Evolutionary conservation across 2,797 vertebrate genomes (phyloP).

Genomic region (Crocodylus rhombifer): DNA sequence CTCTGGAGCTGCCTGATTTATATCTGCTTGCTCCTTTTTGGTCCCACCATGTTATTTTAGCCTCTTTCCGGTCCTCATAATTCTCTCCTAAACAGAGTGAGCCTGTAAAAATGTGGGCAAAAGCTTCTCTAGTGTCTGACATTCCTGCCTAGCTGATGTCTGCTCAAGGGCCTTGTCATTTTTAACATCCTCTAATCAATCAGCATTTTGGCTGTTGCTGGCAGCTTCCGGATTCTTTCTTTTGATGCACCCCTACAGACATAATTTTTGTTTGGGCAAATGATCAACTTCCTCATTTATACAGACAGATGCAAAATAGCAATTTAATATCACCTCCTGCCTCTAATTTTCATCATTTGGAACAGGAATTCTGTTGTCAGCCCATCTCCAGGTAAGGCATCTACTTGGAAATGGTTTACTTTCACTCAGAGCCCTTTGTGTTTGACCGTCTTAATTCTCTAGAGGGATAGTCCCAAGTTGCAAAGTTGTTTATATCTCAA

Average conservation of each 20-base stretch:
- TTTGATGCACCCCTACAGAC: not conserved
- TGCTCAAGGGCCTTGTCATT: not conserved
- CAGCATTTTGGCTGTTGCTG: not conserved
- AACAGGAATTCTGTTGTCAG: not conserved
- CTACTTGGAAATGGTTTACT: not conserved
- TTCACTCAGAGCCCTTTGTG: not conserved
- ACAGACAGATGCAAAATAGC: not conserved
- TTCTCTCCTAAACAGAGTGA: not conserved
- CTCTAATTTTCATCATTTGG: not conserved
- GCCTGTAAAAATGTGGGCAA: not conserved
- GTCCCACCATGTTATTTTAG: not conserved
- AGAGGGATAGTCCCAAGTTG: not conserved
- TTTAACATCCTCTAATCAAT: not conserved
- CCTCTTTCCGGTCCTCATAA: not conserved
- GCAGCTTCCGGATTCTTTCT: not conserved
- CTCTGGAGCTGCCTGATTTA: not conserved
- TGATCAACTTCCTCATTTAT: not conserved
- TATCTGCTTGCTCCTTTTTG: rapidly evolving
- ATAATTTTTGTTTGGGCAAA: slow-evolving; percentile 3
- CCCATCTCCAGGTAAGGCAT: not conserved
- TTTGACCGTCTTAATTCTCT: no score
- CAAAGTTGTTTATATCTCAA: no score
- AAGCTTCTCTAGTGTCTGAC: not conserved
- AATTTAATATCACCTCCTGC: not conserved
- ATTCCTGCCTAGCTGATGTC: not conserved